Percentiles rank a stretch among this genome's conserved stretches.
Evolutionary conservation across 2,888 invertebrate species (phyloP).

Genomic region (Hirtodrosophila trivittata): DNA sequence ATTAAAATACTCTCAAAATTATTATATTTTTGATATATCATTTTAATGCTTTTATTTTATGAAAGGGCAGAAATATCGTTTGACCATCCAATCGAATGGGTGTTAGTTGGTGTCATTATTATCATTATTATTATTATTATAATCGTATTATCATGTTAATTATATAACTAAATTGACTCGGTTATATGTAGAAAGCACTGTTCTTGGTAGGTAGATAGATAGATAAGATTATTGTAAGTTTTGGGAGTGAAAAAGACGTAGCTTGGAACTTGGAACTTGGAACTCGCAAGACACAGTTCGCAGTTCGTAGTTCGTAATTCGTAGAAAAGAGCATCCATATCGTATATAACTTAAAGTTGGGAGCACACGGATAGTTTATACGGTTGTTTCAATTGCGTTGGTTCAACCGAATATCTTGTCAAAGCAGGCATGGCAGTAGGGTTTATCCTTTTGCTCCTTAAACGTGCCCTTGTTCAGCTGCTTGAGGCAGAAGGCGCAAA

Average conservation of each 20-base stretch:
- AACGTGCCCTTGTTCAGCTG: constrained; percentile 99
- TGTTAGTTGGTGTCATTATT: constrained; percentile 75
- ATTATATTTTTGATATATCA: no score
- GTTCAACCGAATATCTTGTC: constrained; percentile 96
- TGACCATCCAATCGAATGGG: constrained; percentile 52
- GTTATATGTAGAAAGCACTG: constrained; percentile 75
- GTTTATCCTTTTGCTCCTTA: constrained; percentile 99
- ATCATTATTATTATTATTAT: constrained; percentile 25
- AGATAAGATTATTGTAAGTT: constrained; percentile 34
- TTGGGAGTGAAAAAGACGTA: constrained; percentile 30
- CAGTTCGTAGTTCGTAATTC: constrained; percentile 48
- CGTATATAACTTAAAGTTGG: constrained; percentile 28
- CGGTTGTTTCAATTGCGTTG: not conserved
- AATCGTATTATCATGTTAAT: constrained; percentile 53
- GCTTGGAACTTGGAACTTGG: constrained; percentile 1
- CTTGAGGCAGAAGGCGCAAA: constrained; percentile 99
- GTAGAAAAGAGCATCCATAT: constrained; percentile 36
- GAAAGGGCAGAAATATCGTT: constrained; percentile 70
- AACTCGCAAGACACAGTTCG: constrained; percentile 59
- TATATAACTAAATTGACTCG: constrained; percentile 77
- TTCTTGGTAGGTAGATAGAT: constrained; percentile 22
- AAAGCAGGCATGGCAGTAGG: constrained; percentile 99
- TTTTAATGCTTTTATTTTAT: constrained; percentile 47
- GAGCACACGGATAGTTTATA: constrained; percentile 15
- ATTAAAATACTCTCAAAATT: no score